Percentiles rank a stretch among this genome's conserved stretches.
Conservation (phyloP, 1,140 invertebrate genomes). For the Leptinotarsa defecta region DNA sequence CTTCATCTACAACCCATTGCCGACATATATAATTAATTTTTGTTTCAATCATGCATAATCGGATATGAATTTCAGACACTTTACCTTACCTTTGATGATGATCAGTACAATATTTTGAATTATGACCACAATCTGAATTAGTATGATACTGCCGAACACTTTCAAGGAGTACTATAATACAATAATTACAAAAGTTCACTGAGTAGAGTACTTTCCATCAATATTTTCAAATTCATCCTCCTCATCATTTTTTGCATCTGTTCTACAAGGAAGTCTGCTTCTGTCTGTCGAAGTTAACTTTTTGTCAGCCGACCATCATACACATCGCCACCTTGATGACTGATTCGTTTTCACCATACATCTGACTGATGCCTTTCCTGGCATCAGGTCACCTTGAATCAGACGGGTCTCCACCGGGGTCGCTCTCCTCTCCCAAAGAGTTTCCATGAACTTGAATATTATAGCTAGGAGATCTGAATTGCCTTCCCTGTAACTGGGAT, state of each 20-base stretch:
- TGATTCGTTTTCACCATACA: constrained; percentile 39
- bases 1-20: no score
- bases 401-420: constrained; percentile 58
- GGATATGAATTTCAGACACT: no score
- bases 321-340: constrained; percentile 52
- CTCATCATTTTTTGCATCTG: neutral
- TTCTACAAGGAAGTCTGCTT: neutral
- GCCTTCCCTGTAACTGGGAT: constrained; percentile 62
- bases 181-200: no score
- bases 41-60: no score
- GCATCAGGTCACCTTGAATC: constrained; percentile 62
- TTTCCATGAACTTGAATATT: constrained; percentile 55
- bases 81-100: no score
- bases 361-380: constrained; percentile 39
- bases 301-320: constrained; percentile 40
- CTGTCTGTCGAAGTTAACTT: constrained; percentile 25
- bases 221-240: no score
- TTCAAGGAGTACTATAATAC: no score
- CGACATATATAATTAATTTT: no score
- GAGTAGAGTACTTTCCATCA: no score
- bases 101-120: no score
- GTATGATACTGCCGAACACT: no score
- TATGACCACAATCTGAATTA: no score
- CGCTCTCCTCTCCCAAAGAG: constrained; percentile 62
- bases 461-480: constrained; percentile 60